Evolutionary conservation across 2,113 vertebrate genomes (phyloP).

Genomic region (Empidonax alnorum): DNA sequence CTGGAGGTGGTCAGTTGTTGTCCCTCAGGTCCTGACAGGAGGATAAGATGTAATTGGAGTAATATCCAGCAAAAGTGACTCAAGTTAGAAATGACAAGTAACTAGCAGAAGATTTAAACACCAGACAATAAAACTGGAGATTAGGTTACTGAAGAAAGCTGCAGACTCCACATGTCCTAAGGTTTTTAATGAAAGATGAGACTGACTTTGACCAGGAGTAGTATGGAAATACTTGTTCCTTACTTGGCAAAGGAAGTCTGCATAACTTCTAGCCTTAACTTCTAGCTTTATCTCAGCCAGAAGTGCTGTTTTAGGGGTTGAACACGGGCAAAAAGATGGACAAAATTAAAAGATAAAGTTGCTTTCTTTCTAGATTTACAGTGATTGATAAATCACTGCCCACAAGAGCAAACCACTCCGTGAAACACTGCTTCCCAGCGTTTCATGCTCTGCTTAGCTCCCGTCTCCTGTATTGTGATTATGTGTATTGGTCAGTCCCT

Average conservation of each 20-base stretch:
- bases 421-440: not conserved
- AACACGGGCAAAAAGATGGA: not conserved
- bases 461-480: not conserved
- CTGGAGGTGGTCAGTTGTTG: not conserved
- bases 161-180: not conserved
- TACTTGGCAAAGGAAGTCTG: not conserved
- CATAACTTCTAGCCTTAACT: not conserved
- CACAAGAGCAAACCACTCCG: not conserved
- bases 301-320: not conserved
- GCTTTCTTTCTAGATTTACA: not conserved
- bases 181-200: not conserved
- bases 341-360: not conserved
- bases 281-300: not conserved
- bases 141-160: not conserved
- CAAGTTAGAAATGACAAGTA: not conserved
- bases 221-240: not conserved
- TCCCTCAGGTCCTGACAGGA: not conserved
- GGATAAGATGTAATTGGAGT: not conserved
- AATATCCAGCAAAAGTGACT: not conserved
- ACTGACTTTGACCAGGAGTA: not conserved
- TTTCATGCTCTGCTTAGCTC: not conserved
- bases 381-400: not conserved
- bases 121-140: not conserved
- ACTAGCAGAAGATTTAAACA: not conserved
- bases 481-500: not conserved